These are phyloP conservation scores for Microctenopoma stevenorrisi DNA, from an alignment of 2,797 vertebrate species.

Conservation along the genomic window DNA sequence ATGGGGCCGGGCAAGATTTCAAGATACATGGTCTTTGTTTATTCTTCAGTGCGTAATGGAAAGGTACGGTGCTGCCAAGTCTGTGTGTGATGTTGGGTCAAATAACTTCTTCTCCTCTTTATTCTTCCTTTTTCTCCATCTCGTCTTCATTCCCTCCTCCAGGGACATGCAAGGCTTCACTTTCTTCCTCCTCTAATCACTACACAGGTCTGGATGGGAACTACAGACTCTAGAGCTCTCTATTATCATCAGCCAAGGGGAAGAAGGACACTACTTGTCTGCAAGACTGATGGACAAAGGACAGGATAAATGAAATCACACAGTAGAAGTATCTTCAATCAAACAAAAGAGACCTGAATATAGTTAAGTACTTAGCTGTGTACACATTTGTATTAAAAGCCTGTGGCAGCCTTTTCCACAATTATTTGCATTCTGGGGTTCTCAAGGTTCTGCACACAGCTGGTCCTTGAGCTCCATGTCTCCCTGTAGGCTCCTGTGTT, in stretches of 20 bases:
- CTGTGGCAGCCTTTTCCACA: constrained; percentile 57
- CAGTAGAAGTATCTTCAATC: constrained; percentile 59
- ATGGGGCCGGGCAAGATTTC: constrained; percentile 47
- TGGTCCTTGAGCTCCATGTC: constrained; percentile 77
- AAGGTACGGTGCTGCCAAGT: constrained; percentile 56
- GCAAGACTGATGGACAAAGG: constrained; percentile 71
- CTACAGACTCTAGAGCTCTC: constrained; percentile 70
- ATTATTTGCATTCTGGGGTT: constrained; percentile 68
- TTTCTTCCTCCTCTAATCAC: constrained; percentile 73
- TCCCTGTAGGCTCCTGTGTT: constrained; percentile 77
- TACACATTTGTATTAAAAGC: constrained; percentile 77
- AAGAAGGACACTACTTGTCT: constrained; percentile 64
- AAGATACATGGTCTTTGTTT: constrained; percentile 72
- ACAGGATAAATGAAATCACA: constrained; percentile 66
- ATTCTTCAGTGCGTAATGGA: constrained; percentile 70
- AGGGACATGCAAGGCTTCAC: constrained; percentile 60
- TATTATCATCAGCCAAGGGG: constrained; percentile 74
- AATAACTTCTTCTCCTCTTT: constrained; percentile 63
- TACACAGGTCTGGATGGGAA: constrained; percentile 60
- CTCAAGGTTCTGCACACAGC: constrained; percentile 76
- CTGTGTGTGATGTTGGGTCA: constrained; percentile 60
- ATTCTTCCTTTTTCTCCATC: constrained; percentile 44
- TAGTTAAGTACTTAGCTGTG: constrained; percentile 68
- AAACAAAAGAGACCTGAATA: constrained; percentile 57
- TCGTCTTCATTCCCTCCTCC: constrained; percentile 26